Conservation (phyloP, 2,888 invertebrate species). For the Troides aeacus region DNA sequence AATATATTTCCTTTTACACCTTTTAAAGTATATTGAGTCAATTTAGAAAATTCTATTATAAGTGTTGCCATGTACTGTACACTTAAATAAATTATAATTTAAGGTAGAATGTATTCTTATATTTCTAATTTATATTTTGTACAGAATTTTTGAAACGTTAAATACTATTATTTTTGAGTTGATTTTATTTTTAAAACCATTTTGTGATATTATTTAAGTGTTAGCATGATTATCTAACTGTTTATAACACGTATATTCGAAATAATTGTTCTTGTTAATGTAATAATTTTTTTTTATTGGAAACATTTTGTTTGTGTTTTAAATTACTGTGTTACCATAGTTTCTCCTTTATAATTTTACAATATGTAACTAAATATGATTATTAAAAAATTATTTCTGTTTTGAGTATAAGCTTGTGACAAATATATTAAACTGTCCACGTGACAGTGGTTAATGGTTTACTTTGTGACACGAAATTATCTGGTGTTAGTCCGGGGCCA, state of each 20-base stretch:
- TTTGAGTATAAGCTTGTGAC: too few species aligned
- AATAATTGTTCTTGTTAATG: neutral
- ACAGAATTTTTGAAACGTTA: neutral
- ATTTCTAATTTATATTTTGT: neutral
- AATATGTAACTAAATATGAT: neutral
- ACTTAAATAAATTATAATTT: neutral
- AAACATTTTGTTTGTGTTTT: neutral
- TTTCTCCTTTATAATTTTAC: neutral
- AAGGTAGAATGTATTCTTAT: neutral
- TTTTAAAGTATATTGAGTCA: neutral
- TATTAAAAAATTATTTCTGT: neutral
- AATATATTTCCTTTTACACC: slow-evolving; percentile 1
- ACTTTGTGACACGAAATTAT: too few species aligned
- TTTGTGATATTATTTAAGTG: slow-evolving; percentile 16
- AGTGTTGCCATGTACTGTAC: slow-evolving; percentile 1
- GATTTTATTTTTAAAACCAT: slow-evolving; percentile 1
- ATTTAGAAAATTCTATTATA: neutral
- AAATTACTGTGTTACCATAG: neutral
- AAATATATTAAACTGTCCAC: too few species aligned
- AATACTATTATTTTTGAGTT: neutral
- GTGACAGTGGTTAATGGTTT: too few species aligned
- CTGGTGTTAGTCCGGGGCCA: too few species aligned
- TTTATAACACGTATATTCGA: neutral
- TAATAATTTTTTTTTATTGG: neutral
- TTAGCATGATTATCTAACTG: neutral